Percentiles rank a stretch among this genome's conserved stretches.
Evolutionary conservation across 1,140 invertebrate genomes (phyloP).

Genomic region (Drosophila biarmipes): DNA sequence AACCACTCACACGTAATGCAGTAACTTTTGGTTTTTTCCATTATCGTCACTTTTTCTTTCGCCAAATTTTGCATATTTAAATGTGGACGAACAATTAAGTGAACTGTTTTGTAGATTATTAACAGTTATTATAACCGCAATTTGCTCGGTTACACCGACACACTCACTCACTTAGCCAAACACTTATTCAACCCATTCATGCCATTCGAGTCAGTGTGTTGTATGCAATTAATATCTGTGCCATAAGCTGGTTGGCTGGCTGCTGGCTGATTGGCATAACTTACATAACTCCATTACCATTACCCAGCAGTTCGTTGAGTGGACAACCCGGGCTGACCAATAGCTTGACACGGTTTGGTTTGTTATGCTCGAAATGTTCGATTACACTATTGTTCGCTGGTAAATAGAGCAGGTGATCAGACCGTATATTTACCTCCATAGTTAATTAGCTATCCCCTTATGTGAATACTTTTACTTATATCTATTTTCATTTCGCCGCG

Average conservation of each 20-base stretch:
- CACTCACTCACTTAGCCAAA: conserved; percentile 45
- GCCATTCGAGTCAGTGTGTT: conserved; percentile 49
- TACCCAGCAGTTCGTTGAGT: conserved; percentile 52
- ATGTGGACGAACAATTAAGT: conserved; percentile 56
- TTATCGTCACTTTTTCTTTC: conserved; percentile 24
- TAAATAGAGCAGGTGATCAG: conserved; percentile 58
- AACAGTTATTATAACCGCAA: conserved; percentile 73
- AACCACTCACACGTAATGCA: conserved; percentile 1
- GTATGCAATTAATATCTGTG: conserved; percentile 78
- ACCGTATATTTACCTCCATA: conserved; percentile 22
- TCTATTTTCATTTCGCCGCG: conserved; percentile 10
- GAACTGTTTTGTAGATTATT: conserved; percentile 56
- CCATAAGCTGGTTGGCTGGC: conserved; percentile 59
- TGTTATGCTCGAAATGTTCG: conserved; percentile 52
- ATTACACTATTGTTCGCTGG: conserved; percentile 57
- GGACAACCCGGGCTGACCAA: conserved; percentile 50
- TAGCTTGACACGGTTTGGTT: conserved; percentile 42
- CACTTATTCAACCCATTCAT: conserved; percentile 64
- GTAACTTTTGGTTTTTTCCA: background rate
- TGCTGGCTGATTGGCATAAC: conserved; percentile 69
- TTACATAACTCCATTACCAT: conserved; percentile 68
- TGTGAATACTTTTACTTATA: conserved; percentile 15
- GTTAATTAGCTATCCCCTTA: conserved; percentile 30
- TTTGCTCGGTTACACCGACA: conserved; percentile 55
- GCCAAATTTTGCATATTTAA: conserved; percentile 34